Base-by-base conservation (phyloP, 2,113 vertebrate species). In the Coptodon rendalli region DNA sequence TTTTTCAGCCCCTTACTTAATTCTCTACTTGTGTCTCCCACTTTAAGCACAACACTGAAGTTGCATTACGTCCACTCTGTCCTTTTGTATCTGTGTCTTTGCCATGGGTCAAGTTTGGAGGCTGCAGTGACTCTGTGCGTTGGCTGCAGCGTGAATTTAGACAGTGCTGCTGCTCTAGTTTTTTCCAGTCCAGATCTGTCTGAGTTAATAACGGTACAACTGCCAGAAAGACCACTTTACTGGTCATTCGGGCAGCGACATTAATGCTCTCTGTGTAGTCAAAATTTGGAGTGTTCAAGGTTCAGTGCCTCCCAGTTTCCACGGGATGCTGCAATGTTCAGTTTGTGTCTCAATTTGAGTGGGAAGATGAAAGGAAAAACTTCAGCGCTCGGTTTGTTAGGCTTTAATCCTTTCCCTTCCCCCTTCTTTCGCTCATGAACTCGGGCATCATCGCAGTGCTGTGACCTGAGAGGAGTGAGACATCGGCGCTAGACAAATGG, bases 101-200 rank as follows among this genome's bases (percentile, higher is more conserved):
- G 86, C 90, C 91, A 27, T 1, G 68, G 89, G 90, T 79, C 19
- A 52, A 24, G 89, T 94, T 93, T 79, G 43, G 83, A 92, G 83
- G 82, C 88, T 53, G 86, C 57, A 16, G 50, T 48, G 81, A 52
- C 6, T 84, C 29, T 50, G 61, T 79, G 87, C 78, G 78, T 89
- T 76, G 84, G 87, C 86, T 43, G 71, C 66, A 10, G 86, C 24
- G 4, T 80, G 82, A 71, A 73, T 86, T 90, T 71, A 48, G 88
- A 73, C 89, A 48, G 81, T 63, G 61, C 63, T 63, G 78, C 89
- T 89, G 93, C 91, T 94, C 95, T 38, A 93, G 73, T 94, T 95
- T 93, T 93, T 89, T 93, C 84, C 88, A 90, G 92, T 93, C 89
- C 85, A 91, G 90, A 94, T 93, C 91, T 91, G 91, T 94, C 93